Percentiles rank a stretch among this genome's conserved stretches.
These are phyloP conservation scores for Oscheius sp. DNA, from an alignment of 2,888 invertebrate species.

Conservation along the genomic window DNA sequence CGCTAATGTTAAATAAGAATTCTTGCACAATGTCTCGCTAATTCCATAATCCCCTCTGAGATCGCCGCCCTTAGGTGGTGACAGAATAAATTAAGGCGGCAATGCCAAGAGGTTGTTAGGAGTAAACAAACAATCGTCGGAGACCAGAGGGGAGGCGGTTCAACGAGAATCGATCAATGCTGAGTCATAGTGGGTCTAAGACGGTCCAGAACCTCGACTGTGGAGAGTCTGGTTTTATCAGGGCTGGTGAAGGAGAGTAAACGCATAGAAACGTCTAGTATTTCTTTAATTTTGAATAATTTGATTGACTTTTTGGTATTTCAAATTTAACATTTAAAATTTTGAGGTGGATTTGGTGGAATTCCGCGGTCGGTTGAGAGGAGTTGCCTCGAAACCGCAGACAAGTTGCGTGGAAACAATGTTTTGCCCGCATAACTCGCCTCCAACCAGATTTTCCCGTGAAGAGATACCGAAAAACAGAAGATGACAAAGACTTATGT, in stretches of 20 bases:
- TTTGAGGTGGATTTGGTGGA: not conserved
- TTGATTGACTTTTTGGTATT: too few relatives aligned
- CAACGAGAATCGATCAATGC: slow-evolving; percentile 29
- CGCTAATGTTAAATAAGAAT: too few relatives aligned
- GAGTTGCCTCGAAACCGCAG: too few relatives aligned
- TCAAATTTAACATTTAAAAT: too few relatives aligned
- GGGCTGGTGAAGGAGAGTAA: too few relatives aligned
- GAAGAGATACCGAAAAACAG: too few relatives aligned
- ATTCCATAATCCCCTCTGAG: not conserved
- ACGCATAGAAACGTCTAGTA: too few relatives aligned
- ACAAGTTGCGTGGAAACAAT: too few relatives aligned
- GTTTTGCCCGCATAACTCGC: too few relatives aligned
- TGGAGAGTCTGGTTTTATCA: slow-evolving; percentile 5
- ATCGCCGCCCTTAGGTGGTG: too few relatives aligned
- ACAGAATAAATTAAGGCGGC: slow-evolving; percentile 10
- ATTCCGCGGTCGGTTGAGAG: not conserved
- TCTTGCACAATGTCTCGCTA: not conserved
- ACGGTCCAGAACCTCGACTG: not conserved
- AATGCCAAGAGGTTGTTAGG: not conserved
- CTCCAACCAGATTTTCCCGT: too few relatives aligned
- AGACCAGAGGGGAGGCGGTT: slow-evolving; percentile 27
- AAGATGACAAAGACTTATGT: not conserved
- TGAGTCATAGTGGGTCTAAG: slow-evolving; percentile 12
- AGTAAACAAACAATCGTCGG: slow-evolving; percentile 20
- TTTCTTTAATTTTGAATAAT: too few relatives aligned